A percentile compares a stretch with the other conserved stretches of the same genome.
Evolutionary conservation across 2,797 vertebrate species (phyloP).

Genomic region (Silurus aristotelis): DNA sequence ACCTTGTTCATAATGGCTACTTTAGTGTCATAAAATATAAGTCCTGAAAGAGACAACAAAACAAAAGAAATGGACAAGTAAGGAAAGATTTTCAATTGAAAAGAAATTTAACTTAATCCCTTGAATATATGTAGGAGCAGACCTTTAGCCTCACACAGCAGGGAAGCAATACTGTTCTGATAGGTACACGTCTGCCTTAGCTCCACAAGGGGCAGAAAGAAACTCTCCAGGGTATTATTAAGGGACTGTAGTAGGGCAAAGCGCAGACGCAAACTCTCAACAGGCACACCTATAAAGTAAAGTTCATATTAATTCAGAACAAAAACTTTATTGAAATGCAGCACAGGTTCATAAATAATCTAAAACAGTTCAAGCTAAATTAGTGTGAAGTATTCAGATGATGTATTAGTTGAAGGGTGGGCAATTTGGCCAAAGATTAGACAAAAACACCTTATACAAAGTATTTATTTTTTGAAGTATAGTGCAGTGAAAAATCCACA

Average conservation of each 20-base stretch:
- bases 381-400: neutral
- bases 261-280: slow-evolving; percentile 90
- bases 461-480: too few relatives aligned
- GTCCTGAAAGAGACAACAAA: slow-evolving; percentile 64
- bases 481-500: neutral
- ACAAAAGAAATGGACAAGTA: neutral
- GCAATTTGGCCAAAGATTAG: neutral
- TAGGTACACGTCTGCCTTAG: slow-evolving; percentile 86
- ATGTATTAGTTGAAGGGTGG: neutral
- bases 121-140: slow-evolving; percentile 41
- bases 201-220: slow-evolving; percentile 95
- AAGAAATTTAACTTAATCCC: neutral
- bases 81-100: neutral
- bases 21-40: slow-evolving; percentile 97
- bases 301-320: neutral
- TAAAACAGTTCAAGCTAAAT: neutral
- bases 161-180: slow-evolving; percentile 85
- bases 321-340: neutral
- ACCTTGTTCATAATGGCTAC: slow-evolving; percentile 95
- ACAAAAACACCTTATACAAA: neutral
- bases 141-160: slow-evolving; percentile 94
- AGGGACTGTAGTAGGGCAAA: slow-evolving; percentile 96
- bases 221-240: slow-evolving; percentile 92
- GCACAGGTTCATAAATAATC: neutral
- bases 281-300: slow-evolving; percentile 78